Evolutionary conservation across 2,797 vertebrate genomes (phyloP), one percentile per base, ranked within the genome.

Genomic region (Lophotriccus pileatus): DNA sequence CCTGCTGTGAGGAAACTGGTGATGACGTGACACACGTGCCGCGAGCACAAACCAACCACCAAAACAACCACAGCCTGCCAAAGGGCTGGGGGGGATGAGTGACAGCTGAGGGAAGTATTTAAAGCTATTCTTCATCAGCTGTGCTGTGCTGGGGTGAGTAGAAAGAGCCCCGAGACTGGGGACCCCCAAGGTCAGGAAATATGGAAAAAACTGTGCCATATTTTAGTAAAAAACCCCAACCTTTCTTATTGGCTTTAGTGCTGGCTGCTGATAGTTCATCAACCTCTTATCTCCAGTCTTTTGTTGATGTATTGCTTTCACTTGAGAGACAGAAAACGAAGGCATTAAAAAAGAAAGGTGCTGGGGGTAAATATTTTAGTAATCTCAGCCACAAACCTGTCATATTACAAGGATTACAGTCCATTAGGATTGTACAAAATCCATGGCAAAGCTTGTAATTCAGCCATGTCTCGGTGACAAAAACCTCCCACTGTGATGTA

Each of bases 361-460:
- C 27, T 4, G 0, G 12, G n/a, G 20, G 44, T 77, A 92, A 93
- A 76, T 47, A 85, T 89, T 89, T 73, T 36, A 70, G 44, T 62
- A 82, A 96, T 75, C 84, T 86, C 64, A 46, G 41, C 25, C 62
- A 77, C 49, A 84, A 94, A 92, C 53, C 55, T 85, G 58, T 67
- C 10, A 0, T 23, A 74, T 77, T 89, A 73, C 53, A 68, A 67
- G 64, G 67, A 85, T 77, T 95, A 84, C 21, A 47, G 58, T 63
- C 63, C 27, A 64, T 76, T 66, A 68, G 52, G 50, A 89, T 36
- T 58, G 62, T 20, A 44, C 30, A 43, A 72, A 89, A 81, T 78
- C 59, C 41, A 64, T 7, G 23, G 53, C 46, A 91, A 90, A 90
- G 23, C 79, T 37, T 75, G 28, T 47, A 92, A 90, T 84, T 85